Conservation (phyloP, 2,113 vertebrate species). For the Phylloscopus trochiloides region DNA sequence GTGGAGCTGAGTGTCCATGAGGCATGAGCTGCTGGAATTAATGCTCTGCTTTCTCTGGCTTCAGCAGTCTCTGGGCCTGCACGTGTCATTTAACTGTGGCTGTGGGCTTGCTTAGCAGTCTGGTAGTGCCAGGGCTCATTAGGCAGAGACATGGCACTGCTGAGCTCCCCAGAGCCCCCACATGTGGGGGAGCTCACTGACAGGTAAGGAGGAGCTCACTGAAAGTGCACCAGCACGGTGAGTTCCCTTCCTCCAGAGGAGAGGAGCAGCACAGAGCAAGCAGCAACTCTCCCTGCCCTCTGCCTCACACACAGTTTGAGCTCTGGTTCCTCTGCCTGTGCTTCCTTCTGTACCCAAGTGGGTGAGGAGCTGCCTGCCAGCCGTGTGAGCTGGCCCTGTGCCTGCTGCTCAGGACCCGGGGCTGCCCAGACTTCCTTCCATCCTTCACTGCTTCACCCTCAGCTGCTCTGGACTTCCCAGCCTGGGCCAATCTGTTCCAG, state of each 20-base stretch:
- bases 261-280: background rate
- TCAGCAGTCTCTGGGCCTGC: background rate
- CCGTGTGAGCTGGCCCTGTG: background rate
- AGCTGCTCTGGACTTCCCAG: slow-evolving; percentile 36
- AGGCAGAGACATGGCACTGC: background rate
- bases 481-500: slow-evolving; percentile 37
- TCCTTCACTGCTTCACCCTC: slow-evolving; percentile 36
- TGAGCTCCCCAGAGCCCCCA: background rate
- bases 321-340: background rate
- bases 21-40: slow-evolving; percentile 56
- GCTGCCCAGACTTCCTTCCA: slow-evolving; percentile 40
- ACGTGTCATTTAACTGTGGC: background rate
- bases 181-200: background rate
- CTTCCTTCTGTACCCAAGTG: background rate
- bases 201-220: background rate
- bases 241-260: background rate
- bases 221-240: background rate
- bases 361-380: background rate
- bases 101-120: slow-evolving; percentile 2
- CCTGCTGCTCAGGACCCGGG: slow-evolving; percentile 43
- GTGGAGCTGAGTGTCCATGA: slow-evolving; percentile 16
- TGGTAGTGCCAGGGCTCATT: slow-evolving; percentile 42
- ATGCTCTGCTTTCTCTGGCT: slow-evolving; percentile 12
- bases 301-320: background rate
- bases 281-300: background rate